Percentiles rank a stretch among this genome's conserved stretches.
These are phyloP conservation scores for Callopanchax toddi DNA, from an alignment of 2,113 vertebrate genomes.

Conservation along the genomic window DNA sequence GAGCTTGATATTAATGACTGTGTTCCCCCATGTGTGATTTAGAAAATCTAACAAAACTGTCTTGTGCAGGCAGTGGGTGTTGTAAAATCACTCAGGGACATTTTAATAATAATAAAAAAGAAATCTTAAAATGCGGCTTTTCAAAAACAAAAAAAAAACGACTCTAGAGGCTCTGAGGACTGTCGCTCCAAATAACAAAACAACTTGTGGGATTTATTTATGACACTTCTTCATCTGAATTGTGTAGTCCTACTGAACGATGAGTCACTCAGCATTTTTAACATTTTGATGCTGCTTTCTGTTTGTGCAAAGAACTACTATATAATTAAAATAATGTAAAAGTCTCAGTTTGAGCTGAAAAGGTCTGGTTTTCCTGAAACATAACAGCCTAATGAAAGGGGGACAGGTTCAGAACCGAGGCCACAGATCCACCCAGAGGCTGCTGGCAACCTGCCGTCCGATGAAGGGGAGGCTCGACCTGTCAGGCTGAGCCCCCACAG, in stretches of 20 bases:
- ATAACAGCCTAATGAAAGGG: slow-evolving; percentile 17
- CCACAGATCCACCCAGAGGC: slow-evolving; percentile 59
- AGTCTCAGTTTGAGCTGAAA: background rate
- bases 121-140: slow-evolving; percentile 6
- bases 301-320: background rate
- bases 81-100: slow-evolving; percentile 5
- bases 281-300: slow-evolving; percentile 1
- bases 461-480: slow-evolving; percentile 44
- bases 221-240: slow-evolving; percentile 6
- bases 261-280: slow-evolving; percentile 18
- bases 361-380: slow-evolving; percentile 13
- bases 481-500: slow-evolving; percentile 51
- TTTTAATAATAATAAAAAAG: slow-evolving; percentile 14
- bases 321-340: no score
- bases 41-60: slow-evolving; percentile 16
- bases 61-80: slow-evolving; percentile 11
- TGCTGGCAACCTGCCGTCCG: slow-evolving; percentile 51
- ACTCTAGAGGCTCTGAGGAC: background rate
- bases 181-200: background rate
- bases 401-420: slow-evolving; percentile 59
- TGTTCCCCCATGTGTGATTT: slow-evolving; percentile 8
- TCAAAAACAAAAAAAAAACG: background rate
- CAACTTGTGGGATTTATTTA: slow-evolving; percentile 17
- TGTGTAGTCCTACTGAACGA: background rate
- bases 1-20: slow-evolving; percentile 1